Percentiles rank a stretch among this genome's conserved stretches.
Conservation (phyloP, 2,113 vertebrate genomes). For the Gambusia affinis region DNA sequence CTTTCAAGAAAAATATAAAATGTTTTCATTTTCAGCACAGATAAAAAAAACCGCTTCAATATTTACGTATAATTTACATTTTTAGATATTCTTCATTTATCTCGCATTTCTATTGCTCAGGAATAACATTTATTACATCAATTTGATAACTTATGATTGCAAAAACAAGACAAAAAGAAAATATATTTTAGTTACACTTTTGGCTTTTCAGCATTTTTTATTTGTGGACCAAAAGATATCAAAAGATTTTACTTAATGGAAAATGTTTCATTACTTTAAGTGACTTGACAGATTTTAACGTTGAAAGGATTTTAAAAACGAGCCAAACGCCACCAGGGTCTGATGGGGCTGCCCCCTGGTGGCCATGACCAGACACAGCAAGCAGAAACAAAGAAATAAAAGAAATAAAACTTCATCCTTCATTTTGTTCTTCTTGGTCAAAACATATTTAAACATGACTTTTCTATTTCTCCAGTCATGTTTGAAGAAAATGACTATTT, state of each 20-base stretch:
- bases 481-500: too few relatives aligned
- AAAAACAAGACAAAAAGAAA: not conserved
- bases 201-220: not conserved
- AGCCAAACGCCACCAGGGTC: too few relatives aligned
- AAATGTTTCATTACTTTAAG: not conserved
- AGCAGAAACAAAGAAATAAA: not conserved
- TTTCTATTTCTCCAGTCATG: too few relatives aligned
- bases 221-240: not conserved
- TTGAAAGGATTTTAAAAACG: not conserved
- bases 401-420: too few relatives aligned
- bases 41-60: not conserved
- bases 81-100: not conserved
- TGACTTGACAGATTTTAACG: not conserved
- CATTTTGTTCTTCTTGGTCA: too few relatives aligned
- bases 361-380: not conserved
- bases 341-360: not conserved
- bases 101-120: not conserved
- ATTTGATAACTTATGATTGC: not conserved
- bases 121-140: not conserved
- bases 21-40: too few relatives aligned
- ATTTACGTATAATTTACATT: not conserved
- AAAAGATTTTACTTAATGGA: not conserved
- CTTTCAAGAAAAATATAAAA: too few relatives aligned
- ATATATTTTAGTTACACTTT: not conserved
- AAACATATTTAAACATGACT: too few relatives aligned